phyloP scores from a whole-genome alignment of 2,797 vertebrate species.

The Coregonus sp. region DNA sequence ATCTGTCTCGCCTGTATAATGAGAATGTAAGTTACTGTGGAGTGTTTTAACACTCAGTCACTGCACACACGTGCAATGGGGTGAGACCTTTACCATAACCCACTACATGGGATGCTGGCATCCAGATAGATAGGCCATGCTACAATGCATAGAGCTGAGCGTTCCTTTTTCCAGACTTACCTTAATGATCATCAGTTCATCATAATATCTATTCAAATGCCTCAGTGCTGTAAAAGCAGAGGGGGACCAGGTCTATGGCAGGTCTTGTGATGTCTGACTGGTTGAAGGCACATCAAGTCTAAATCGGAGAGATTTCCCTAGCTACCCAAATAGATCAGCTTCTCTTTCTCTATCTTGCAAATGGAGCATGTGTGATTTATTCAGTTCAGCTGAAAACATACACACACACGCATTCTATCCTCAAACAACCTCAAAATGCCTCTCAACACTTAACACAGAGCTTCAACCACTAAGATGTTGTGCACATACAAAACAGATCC shows the following conservation, averaged over 20 bases:
- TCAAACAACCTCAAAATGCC: background rate
- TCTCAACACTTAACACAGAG: background rate
- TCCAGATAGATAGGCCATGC: constrained; percentile 47
- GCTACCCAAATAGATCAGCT: too few relatives aligned
- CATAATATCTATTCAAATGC: constrained; percentile 28
- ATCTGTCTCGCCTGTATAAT: constrained; percentile 42
- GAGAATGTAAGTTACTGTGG: constrained; percentile 37
- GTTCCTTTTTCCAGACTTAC: constrained; percentile 38
- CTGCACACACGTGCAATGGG: constrained; percentile 11
- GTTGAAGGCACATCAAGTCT: background rate
- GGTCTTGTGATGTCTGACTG: background rate
- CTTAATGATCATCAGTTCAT: constrained; percentile 29
- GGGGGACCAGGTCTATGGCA: background rate
- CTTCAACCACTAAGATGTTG: background rate
- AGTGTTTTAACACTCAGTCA: constrained; percentile 23
- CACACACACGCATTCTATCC: background rate
- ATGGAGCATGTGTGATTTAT: background rate
- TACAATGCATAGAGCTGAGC: constrained; percentile 40
- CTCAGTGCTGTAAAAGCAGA: constrained; percentile 31
- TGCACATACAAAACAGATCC: background rate
- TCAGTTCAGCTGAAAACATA: background rate
- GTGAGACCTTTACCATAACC: constrained; percentile 24
- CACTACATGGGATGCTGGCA: constrained; percentile 39
- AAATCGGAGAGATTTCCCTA: background rate
- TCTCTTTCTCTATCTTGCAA: background rate